Evolutionary conservation across 2,888 invertebrate species (phyloP).

Genomic region (Tenthredo livida): DNA sequence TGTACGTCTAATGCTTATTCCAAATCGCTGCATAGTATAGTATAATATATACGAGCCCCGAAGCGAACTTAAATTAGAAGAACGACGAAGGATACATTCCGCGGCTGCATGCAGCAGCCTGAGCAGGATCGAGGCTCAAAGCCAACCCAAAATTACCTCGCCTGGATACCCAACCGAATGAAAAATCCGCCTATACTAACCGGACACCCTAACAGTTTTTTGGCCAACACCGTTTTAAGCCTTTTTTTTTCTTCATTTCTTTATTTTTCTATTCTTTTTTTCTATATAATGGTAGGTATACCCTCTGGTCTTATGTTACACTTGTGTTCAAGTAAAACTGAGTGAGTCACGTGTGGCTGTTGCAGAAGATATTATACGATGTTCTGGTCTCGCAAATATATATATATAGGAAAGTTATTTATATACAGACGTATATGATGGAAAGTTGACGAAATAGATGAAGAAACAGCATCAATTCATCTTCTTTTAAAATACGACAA

Average conservation of each 20-base stretch:
- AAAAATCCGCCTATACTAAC: conserved; percentile 30
- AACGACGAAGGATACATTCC: conserved; percentile 42
- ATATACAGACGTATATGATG: not conserved
- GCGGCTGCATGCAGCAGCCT: not conserved
- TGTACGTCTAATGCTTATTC: not conserved
- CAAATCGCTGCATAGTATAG: not conserved
- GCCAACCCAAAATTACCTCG: conserved; percentile 20
- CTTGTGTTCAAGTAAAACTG: not conserved
- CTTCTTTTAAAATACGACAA: not conserved
- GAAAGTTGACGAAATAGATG: not conserved
- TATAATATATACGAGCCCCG: not conserved
- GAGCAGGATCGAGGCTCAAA: conserved; percentile 4
- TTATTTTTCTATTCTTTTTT: not conserved
- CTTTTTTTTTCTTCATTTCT: not conserved
- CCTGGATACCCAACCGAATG: conserved; percentile 4
- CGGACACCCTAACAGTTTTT: conserved; percentile 12
- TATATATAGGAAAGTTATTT: not conserved
- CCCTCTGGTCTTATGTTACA: not conserved
- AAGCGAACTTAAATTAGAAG: not conserved
- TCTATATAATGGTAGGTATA: no score
- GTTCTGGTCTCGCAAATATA: not conserved
- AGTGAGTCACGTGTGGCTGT: not conserved
- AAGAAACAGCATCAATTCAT: not conserved
- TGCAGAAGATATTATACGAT: not conserved
- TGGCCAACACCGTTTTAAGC: conserved; percentile 26